Evolutionary conservation across 2,888 invertebrate species (phyloP), one percentile per base, ranked within the genome.

Genomic region (Epicampocera succincta): DNA sequence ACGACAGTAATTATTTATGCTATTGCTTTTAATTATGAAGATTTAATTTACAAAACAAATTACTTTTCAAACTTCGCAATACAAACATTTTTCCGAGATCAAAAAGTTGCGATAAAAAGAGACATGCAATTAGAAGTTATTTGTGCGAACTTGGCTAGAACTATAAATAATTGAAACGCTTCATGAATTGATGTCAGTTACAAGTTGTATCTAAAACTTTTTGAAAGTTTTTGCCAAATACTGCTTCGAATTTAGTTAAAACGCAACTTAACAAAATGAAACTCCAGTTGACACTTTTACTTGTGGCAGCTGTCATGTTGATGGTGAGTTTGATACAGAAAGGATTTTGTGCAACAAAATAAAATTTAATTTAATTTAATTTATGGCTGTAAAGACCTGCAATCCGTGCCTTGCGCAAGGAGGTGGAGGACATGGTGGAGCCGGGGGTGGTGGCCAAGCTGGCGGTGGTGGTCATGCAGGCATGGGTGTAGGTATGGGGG

Each of bases 81-180:
- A 52, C 13, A 40, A 25, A 54, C 1, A 48, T 5, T 21, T 52
- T 68, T 76, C 33, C 52, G 13, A 52, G 75, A 76, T 76, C 68
- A 54, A 68, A 38, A 12, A 17, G 1, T 6, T 38, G 3, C 12
- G 75, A 76, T 76, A 60, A 76, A 66, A 68, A 56, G 56, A 4
- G 61, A 33, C 73, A 79, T 74, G 79, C 73, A 74, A 73, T 74
- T 65, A 38, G 38, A 74, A 74, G 33, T 56, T 9, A 33, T 33
- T 56, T 78, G 33, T 46, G 21, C 12, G 21, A 72, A 56, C 48
- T 50, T 48, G 9, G 21, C 15, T 56, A 19, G 11, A 25, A 71
- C 69, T 82, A 82, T 82, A 82, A 82, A 82, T 82, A 82, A 19
- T 38, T 42, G 44, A 69, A 74, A 58, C 38, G 56, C 44, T 71